A percentile compares a stretch with the other conserved stretches of the same genome.
phyloP scores from a whole-genome alignment of 2,888 invertebrate species.

The Elegia similella region DNA sequence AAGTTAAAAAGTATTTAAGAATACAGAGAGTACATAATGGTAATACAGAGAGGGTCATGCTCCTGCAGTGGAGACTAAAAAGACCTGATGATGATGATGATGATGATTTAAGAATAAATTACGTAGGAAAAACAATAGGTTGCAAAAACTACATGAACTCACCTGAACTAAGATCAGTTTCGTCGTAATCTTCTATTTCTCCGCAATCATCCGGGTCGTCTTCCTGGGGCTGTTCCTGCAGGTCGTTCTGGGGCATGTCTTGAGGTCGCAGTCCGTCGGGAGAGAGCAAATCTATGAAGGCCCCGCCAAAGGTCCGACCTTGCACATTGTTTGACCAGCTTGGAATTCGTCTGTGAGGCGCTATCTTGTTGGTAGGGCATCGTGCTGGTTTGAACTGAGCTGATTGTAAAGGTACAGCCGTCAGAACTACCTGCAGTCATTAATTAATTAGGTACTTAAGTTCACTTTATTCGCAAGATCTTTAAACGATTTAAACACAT shows the following conservation, averaged over 20 bases:
- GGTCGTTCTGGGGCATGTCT: conserved; percentile 35
- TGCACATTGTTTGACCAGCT: conserved; percentile 36
- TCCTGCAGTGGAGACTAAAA: too few species aligned
- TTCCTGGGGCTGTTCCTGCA: conserved; percentile 59
- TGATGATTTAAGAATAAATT: too few species aligned
- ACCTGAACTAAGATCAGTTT: conserved; percentile 69
- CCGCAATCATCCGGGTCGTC: conserved; percentile 67
- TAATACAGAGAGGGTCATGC: too few species aligned
- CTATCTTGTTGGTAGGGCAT: conserved; percentile 74
- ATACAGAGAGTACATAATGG: too few species aligned
- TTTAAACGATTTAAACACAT: too few species aligned
- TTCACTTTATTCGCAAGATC: too few species aligned
- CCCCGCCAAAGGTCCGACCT: conserved; percentile 51
- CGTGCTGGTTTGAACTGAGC: conserved; percentile 57
- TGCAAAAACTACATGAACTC: conserved; percentile 29
- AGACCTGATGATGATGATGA: too few species aligned
- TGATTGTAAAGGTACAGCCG: conserved; percentile 42
- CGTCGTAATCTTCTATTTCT: conserved; percentile 73
- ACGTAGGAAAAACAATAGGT: background rate
- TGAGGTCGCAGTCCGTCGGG: conserved; percentile 35
- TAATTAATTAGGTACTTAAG: conserved; percentile 13
- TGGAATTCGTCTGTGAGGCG: conserved; percentile 52
- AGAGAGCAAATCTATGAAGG: conserved; percentile 52
- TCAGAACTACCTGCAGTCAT: conserved; percentile 38
- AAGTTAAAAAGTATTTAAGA: too few species aligned